A percentile compares a stretch with the other conserved stretches of the same genome.
phyloP scores from a whole-genome alignment of 2,113 vertebrate species.

The Physeter macrocephalus region DNA sequence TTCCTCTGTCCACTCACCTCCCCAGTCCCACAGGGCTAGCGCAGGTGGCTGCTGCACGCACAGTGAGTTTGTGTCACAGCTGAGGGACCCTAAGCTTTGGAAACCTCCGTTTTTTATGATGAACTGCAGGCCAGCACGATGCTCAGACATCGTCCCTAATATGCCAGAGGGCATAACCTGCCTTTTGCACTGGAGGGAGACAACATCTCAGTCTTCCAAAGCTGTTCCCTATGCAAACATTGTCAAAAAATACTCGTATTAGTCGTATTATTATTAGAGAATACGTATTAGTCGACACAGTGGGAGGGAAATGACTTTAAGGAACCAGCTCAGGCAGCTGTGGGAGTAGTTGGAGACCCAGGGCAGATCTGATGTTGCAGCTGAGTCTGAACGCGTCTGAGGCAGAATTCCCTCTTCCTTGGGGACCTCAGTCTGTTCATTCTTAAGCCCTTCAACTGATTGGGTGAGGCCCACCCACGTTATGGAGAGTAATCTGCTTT shows the following conservation, averaged over 20 bases:
- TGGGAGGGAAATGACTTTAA: background rate
- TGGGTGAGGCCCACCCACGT: background rate
- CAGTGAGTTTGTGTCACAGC: background rate
- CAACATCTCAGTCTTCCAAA: background rate
- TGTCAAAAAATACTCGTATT: background rate
- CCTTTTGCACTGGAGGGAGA: background rate
- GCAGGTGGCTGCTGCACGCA: background rate
- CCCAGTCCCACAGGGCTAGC: background rate
- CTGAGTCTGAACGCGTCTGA: background rate
- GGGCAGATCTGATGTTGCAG: background rate
- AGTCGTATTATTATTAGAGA: too few relatives aligned
- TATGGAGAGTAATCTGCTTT: background rate
- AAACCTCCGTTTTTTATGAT: background rate
- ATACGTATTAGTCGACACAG: background rate
- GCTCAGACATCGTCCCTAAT: background rate
- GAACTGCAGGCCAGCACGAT: background rate
- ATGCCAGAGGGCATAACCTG: background rate
- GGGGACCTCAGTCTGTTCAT: background rate
- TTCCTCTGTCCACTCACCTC: background rate
- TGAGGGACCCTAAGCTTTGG: background rate
- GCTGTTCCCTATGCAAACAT: background rate
- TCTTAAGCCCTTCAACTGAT: background rate
- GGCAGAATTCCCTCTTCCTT: background rate
- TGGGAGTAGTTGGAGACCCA: background rate
- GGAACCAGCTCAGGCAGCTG: background rate